phyloP scores from a whole-genome alignment of 35 echinoderm and acorn worm species.

The Heliocidaris erythrogramma region DNA sequence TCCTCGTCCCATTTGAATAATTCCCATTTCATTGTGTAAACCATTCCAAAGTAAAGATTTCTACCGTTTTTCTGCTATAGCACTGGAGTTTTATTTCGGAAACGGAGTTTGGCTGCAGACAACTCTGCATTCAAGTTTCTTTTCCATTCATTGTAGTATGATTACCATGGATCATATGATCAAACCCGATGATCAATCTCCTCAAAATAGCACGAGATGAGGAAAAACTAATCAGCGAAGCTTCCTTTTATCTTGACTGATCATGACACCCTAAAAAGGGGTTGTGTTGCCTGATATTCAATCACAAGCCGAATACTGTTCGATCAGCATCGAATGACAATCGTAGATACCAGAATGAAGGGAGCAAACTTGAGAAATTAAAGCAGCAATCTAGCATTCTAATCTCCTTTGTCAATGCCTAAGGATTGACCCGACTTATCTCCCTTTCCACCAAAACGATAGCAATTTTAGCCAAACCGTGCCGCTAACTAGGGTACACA shows the following conservation, averaged over 20 bases:
- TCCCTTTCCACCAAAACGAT: not conserved
- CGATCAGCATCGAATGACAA: not conserved
- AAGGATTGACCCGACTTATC: not conserved
- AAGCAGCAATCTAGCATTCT: conserved; percentile 9
- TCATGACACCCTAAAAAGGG: not conserved
- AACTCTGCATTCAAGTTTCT: not conserved
- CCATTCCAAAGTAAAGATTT: not conserved
- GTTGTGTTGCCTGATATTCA: not conserved
- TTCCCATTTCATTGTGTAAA: not conserved
- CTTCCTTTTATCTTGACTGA: not conserved
- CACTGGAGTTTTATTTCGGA: not conserved
- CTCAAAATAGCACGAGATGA: conserved; percentile 2
- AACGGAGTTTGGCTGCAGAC: not conserved
- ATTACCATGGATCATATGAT: not conserved
- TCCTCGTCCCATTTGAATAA: not conserved
- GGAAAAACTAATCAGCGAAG: not conserved
- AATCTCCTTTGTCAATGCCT: conserved; percentile 1
- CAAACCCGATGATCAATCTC: not conserved
- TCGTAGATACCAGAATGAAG: not conserved
- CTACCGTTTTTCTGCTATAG: not conserved
- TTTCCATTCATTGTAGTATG: not conserved
- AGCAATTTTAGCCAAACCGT: not conserved
- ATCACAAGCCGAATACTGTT: conserved; percentile 10
- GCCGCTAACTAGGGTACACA: conserved; percentile 14
- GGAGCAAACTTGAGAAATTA: not conserved